Percentiles rank a stretch among this genome's conserved stretches.
These are phyloP conservation scores for Sialis fuliginosa DNA, from an alignment of 2,888 invertebrate genomes.

Conservation along the genomic window DNA sequence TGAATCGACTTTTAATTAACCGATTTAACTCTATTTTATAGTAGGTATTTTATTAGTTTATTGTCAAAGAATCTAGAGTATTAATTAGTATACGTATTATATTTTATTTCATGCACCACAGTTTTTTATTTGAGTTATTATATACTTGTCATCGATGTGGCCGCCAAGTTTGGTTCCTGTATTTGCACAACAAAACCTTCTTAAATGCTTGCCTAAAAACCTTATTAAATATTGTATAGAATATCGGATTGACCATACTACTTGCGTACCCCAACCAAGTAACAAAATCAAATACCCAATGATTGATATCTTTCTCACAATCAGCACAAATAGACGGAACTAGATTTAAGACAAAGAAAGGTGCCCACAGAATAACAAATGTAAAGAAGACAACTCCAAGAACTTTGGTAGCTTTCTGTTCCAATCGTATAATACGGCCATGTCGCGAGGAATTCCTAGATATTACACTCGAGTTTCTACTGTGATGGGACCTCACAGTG, in stretches of 20 bases:
- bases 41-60: no score
- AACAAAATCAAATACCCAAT: constrained; percentile 70
- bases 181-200: constrained; percentile 64
- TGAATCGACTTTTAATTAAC: no score
- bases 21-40: no score
- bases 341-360: constrained; percentile 82
- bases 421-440: constrained; percentile 67
- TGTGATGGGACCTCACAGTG: constrained; percentile 51
- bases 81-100: no score
- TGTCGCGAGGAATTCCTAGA: constrained; percentile 67
- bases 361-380: constrained; percentile 90
- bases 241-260: constrained; percentile 89
- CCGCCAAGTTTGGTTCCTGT: constrained; percentile 39
- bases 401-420: constrained; percentile 94
- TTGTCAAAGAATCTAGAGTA: no score
- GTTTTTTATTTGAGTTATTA: constrained; percentile 13
- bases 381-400: constrained; percentile 88
- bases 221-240: constrained; percentile 91
- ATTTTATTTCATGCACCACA: not conserved
- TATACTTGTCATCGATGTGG: constrained; percentile 28
- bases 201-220: constrained; percentile 83
- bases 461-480: constrained; percentile 63
- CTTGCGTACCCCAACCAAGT: constrained; percentile 90
- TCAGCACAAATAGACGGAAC: constrained; percentile 66
- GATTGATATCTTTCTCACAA: constrained; percentile 57